Evolutionary conservation across 2,113 vertebrate genomes (phyloP).

Genomic region (Burhinus bistriatus): DNA sequence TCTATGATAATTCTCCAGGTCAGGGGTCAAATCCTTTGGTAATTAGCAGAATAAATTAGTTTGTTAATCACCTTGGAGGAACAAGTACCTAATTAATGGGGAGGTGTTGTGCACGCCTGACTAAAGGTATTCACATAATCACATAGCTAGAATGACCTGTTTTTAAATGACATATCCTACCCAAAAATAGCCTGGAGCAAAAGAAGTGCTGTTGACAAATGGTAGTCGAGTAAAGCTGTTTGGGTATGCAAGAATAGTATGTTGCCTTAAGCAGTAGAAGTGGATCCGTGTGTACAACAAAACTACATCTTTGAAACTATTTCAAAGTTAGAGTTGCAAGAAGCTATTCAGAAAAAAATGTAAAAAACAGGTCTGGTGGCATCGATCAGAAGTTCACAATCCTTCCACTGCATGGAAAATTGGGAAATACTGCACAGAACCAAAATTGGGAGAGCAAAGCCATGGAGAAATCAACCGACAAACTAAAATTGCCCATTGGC

Average conservation of each 20-base stretch:
- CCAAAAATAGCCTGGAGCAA: constrained; percentile 33
- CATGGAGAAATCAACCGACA: neutral
- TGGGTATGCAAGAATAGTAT: neutral
- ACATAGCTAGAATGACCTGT: neutral
- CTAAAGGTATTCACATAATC: neutral
- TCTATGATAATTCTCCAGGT: neutral
- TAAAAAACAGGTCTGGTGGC: neutral
- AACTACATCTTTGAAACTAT: constrained; percentile 13
- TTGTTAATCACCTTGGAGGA: constrained; percentile 18
- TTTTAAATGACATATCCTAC: constrained; percentile 36
- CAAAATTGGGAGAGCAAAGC: neutral
- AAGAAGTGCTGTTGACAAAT: constrained; percentile 31
- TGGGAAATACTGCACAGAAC: neutral
- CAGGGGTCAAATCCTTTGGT: neutral
- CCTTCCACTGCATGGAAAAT: neutral
- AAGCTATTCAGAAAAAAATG: neutral
- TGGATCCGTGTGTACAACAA: neutral
- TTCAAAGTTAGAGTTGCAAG: constrained; percentile 21
- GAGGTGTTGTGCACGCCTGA: neutral
- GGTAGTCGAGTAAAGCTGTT: constrained; percentile 4
- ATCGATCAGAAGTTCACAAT: neutral
- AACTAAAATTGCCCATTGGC: neutral
- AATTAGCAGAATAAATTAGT: constrained; percentile 9
- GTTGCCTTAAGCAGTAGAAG: constrained; percentile 22
- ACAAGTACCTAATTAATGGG: constrained; percentile 8